Evolutionary conservation across 2,113 vertebrate species (phyloP).

Genomic region (Siphamia tubifer): DNA sequence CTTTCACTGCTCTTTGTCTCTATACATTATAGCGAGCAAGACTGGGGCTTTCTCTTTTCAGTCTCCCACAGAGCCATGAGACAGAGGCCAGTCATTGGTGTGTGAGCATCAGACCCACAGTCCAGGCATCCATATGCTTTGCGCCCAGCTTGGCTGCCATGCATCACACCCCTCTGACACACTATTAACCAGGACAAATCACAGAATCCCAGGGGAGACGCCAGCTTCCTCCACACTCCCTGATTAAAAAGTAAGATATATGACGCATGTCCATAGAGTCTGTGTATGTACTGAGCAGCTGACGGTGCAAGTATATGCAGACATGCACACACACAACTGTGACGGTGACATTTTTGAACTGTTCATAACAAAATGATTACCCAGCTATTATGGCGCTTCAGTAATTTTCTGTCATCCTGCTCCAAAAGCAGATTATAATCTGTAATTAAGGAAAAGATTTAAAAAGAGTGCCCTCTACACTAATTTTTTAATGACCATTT

Average conservation of each 20-base stretch:
- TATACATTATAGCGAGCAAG: constrained; percentile 29
- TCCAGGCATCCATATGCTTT: constrained; percentile 12
- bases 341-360: not conserved
- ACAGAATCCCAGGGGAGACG: constrained; percentile 31
- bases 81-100: constrained; percentile 5
- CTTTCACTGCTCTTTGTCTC: constrained; percentile 66
- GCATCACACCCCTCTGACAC: constrained; percentile 51
- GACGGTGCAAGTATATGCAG: not conserved
- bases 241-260: constrained; percentile 63
- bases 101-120: not conserved
- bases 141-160: constrained; percentile 38
- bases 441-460: constrained; percentile 18
- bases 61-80: constrained; percentile 30
- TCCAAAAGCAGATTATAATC: not conserved
- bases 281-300: not conserved
- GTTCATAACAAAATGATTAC: not conserved
- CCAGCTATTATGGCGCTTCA: not conserved
- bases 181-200: constrained; percentile 65
- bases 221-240: constrained; percentile 38
- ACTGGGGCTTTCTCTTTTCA: constrained; percentile 35
- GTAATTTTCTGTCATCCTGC: not conserved
- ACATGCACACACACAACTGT: not conserved
- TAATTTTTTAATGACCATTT: not conserved
- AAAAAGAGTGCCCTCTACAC: not conserved
- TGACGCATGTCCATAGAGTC: constrained; percentile 13